These are phyloP conservation scores for Platyura marginata DNA, from an alignment of 1,140 invertebrate genomes.

Conservation along the genomic window DNA sequence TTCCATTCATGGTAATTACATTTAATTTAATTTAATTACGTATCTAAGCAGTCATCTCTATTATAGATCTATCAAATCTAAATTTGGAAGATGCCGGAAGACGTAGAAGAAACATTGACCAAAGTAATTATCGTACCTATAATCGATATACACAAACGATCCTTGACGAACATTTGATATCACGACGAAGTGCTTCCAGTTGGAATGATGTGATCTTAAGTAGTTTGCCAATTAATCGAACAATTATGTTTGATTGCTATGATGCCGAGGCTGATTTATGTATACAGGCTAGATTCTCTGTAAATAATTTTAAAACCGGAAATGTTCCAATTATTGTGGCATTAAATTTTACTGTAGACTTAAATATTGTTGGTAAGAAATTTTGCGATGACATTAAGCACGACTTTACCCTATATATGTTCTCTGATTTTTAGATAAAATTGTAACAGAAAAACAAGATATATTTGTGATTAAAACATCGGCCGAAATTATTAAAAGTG, in stretches of 20 bases:
- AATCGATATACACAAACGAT: conserved; percentile 1
- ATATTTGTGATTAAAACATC: conserved; percentile 18
- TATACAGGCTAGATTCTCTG: conserved; percentile 14
- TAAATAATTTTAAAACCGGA: conserved; percentile 15
- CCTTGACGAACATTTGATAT: not conserved
- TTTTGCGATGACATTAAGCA: too few species aligned
- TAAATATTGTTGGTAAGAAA: conserved; percentile 19
- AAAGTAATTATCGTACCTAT: not conserved
- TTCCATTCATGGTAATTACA: not conserved
- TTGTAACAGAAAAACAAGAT: conserved; percentile 20
- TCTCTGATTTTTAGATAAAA: too few species aligned
- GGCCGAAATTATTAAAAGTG: conserved; percentile 12
- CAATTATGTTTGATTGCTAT: conserved; percentile 21
- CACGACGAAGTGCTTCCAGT: not conserved
- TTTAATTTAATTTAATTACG: too few species aligned
- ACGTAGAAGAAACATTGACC: not conserved
- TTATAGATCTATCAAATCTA: too few species aligned
- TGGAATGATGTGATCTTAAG: conserved; percentile 3
- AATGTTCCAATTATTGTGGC: conserved; percentile 14
- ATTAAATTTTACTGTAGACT: conserved; percentile 16
- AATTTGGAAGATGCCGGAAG: too few species aligned
- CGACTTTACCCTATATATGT: too few species aligned
- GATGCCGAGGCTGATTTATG: conserved; percentile 17
- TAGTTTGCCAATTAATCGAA: conserved; percentile 18
- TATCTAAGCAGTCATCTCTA: too few species aligned